Evolutionary conservation across 2,888 invertebrate genomes (phyloP).

Genomic region (Drosophila anceps): DNA sequence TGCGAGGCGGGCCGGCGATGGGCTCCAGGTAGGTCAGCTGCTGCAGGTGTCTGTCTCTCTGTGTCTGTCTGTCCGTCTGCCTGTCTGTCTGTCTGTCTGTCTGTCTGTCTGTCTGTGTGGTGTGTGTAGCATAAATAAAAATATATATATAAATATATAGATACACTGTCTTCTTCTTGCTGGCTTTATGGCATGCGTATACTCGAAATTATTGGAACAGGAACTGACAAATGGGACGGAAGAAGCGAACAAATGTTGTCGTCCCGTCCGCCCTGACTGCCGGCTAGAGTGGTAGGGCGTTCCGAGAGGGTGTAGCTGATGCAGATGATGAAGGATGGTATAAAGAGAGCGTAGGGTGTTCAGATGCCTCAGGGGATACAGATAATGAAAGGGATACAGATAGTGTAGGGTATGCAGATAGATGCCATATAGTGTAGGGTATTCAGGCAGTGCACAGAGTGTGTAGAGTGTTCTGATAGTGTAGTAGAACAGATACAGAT

Average conservation of each 20-base stretch:
- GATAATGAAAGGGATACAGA: neutral
- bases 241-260: constrained; percentile 8
- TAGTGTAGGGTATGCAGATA: neutral
- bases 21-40: constrained; percentile 3
- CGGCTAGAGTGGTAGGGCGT: neutral
- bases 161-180: constrained; percentile 19
- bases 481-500: too few species aligned
- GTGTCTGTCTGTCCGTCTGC: neutral
- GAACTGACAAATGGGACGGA: constrained; percentile 16
- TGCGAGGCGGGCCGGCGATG: neutral
- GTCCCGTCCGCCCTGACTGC: neutral
- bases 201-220: constrained; percentile 55
- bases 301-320: neutral
- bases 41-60: constrained; percentile 3
- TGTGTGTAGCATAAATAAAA: constrained; percentile 41
- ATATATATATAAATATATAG: constrained; percentile 45
- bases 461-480: too few species aligned
- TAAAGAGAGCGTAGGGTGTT: neutral
- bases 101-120: neutral
- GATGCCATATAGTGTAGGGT: too few species aligned
- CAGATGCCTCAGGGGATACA: too few species aligned
- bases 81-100: constrained; percentile 1
- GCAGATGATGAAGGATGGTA: too few species aligned
- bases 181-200: constrained; percentile 24
- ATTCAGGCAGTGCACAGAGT: too few species aligned